phyloP scores from a whole-genome alignment of 2,888 invertebrate genomes.

The Amblyjoppa proteus region DNA sequence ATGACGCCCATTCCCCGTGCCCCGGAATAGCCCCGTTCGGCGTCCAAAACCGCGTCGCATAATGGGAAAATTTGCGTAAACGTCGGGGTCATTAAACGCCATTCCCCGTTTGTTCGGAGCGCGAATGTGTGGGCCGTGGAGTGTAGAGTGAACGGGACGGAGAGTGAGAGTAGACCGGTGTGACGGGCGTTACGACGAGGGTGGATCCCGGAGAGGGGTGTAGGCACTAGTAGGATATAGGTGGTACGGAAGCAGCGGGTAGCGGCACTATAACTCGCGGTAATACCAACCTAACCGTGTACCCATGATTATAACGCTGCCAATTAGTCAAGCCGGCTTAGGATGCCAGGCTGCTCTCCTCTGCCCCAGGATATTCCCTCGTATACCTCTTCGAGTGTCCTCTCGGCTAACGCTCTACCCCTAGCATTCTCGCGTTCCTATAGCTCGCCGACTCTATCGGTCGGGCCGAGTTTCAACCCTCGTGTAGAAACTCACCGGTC shows the following conservation, averaged over 20 bases:
- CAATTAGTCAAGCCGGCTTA: slow-evolving; percentile 85
- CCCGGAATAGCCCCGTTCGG: slow-evolving; percentile 75
- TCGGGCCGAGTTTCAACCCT: slow-evolving; percentile 23
- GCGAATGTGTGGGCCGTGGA: slow-evolving; percentile 61
- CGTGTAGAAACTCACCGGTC: neutral
- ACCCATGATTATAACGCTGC: slow-evolving; percentile 85
- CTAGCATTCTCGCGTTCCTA: slow-evolving; percentile 29
- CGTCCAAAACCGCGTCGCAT: slow-evolving; percentile 82
- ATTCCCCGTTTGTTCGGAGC: slow-evolving; percentile 64
- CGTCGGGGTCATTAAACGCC: slow-evolving; percentile 84
- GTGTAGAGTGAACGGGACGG: slow-evolving; percentile 14
- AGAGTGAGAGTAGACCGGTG: slow-evolving; percentile 27
- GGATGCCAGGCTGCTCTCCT: slow-evolving; percentile 77
- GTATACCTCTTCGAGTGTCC: slow-evolving; percentile 60
- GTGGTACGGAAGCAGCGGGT: slow-evolving; percentile 67
- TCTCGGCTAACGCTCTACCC: slow-evolving; percentile 35
- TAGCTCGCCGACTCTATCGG: slow-evolving; percentile 33
- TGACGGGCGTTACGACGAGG: slow-evolving; percentile 24
- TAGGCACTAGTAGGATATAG: slow-evolving; percentile 29
- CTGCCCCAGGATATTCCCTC: slow-evolving; percentile 77
- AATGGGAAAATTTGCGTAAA: slow-evolving; percentile 85
- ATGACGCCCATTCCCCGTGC: slow-evolving; percentile 73
- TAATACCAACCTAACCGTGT: slow-evolving; percentile 85
- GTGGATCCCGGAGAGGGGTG: slow-evolving; percentile 6
- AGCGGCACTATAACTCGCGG: slow-evolving; percentile 83